A percentile compares a stretch with the other conserved stretches of the same genome.
phyloP scores from a whole-genome alignment of 2,797 vertebrate species.

The Thripadectes ignobilis region DNA sequence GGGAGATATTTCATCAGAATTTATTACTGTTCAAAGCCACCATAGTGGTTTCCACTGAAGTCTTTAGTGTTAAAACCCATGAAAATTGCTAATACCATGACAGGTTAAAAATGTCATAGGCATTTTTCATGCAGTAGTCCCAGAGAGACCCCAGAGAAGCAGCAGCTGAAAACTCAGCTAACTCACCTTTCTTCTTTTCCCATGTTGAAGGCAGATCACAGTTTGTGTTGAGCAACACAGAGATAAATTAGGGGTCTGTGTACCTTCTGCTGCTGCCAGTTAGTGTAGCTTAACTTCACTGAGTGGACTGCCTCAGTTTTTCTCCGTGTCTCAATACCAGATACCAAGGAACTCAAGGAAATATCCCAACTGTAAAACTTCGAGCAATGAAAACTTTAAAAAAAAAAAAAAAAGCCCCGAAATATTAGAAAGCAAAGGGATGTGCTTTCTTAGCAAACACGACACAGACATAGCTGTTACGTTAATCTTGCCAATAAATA shows the following conservation, averaged over 20 bases:
- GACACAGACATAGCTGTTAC: neutral
- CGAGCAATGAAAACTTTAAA: neutral
- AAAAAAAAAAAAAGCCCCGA: neutral
- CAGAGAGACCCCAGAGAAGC: slow-evolving; percentile 39
- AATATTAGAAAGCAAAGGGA: neutral
- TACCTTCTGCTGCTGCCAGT: slow-evolving; percentile 5
- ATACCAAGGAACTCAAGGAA: slow-evolving; percentile 7
- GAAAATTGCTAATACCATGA: slow-evolving; percentile 71
- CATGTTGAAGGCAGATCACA: neutral
- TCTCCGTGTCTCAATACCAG: neutral
- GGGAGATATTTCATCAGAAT: slow-evolving; percentile 67
- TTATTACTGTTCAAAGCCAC: slow-evolving; percentile 70
- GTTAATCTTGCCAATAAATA: neutral
- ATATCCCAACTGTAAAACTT: neutral
- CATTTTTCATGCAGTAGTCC: slow-evolving; percentile 57
- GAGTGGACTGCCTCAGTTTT: neutral
- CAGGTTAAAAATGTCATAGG: slow-evolving; percentile 58
- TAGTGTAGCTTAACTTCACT: neutral
- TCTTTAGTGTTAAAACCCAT: slow-evolving; percentile 71
- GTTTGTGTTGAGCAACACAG: neutral
- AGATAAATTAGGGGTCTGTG: neutral
- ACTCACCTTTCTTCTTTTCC: slow-evolving; percentile 12
- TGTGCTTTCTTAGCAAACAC: neutral
- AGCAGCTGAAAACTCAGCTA: neutral
- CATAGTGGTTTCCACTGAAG: slow-evolving; percentile 59